Percentiles rank a stretch among this genome's conserved stretches.
These are phyloP conservation scores for Liposcelis brunnea DNA, from an alignment of 2,888 invertebrate genomes.

Conservation along the genomic window DNA sequence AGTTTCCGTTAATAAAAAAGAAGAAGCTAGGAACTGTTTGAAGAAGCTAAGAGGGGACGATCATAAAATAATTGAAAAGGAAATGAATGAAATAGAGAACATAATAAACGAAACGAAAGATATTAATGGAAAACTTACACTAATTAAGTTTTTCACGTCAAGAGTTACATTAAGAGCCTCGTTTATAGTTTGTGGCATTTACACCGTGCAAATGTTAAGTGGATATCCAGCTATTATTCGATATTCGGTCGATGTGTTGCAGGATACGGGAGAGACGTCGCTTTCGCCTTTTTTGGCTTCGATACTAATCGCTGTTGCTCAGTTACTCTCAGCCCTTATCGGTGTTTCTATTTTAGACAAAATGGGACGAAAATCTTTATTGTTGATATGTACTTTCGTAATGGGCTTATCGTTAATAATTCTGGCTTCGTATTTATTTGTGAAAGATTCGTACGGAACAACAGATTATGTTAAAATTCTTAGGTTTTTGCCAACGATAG, in stretches of 20 bases:
- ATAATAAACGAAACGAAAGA: no score
- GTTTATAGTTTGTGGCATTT: not conserved
- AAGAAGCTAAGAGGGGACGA: not conserved
- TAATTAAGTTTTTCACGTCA: no score
- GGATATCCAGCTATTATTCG: slow-evolving; percentile 4
- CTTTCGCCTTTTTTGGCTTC: not conserved
- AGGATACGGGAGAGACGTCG: not conserved
- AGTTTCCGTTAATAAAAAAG: slow-evolving; percentile 25
- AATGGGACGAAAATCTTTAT: not conserved
- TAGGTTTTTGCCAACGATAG: not conserved
- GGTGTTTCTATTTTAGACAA: not conserved
- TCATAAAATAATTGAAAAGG: not conserved
- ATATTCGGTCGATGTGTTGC: not conserved
- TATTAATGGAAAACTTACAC: no score
- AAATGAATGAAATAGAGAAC: no score
- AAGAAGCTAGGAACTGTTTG: slow-evolving; percentile 21
- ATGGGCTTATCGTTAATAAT: not conserved
- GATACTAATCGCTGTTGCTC: not conserved
- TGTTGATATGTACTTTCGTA: not conserved
- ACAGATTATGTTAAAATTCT: not conserved
- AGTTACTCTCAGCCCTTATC: not conserved
- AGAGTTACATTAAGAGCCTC: not conserved
- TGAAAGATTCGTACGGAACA: not conserved
- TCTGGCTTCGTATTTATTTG: not conserved
- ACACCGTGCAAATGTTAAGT: not conserved